A percentile compares a stretch with the other conserved stretches of the same genome.
phyloP scores from a whole-genome alignment of 2,888 invertebrate genomes.

The Schizotus pectinicornis region DNA sequence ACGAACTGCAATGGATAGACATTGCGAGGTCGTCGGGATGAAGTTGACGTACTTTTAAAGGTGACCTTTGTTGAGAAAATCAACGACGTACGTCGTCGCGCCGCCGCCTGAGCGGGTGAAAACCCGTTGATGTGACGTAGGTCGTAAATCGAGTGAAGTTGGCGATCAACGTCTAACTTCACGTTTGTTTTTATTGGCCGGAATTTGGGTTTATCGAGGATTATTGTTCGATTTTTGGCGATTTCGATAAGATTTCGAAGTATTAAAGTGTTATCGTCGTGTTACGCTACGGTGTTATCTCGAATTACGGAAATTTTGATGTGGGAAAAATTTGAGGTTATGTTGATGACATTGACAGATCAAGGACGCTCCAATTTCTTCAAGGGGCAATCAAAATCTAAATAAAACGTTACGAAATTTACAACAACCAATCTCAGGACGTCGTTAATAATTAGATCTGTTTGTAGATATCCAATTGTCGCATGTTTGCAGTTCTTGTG shows the following conservation, averaged over 20 bases:
- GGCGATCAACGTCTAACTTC: background rate
- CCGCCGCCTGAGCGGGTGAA: background rate
- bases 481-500: no score
- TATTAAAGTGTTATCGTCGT: no score
- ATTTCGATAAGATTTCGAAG: background rate
- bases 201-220: background rate
- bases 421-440: no score
- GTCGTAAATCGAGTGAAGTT: no score
- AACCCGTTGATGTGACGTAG: no score
- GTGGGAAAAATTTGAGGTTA: background rate
- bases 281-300: no score
- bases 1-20: background rate
- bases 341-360: background rate
- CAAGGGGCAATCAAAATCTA: no score
- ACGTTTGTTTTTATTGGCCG: background rate
- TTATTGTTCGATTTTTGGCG: background rate
- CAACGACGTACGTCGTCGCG: background rate
- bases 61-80: slow-evolving; percentile 14
- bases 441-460: no score
- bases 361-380: no score
- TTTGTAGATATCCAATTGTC: no score
- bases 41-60: slow-evolving; percentile 10
- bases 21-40: slow-evolving; percentile 2
- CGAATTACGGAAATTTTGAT: background rate
- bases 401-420: no score